A percentile compares a stretch with the other conserved stretches of the same genome.
Conservation (phyloP, 1,140 invertebrate species). For the Schlechtendalia chinensis region DNA sequence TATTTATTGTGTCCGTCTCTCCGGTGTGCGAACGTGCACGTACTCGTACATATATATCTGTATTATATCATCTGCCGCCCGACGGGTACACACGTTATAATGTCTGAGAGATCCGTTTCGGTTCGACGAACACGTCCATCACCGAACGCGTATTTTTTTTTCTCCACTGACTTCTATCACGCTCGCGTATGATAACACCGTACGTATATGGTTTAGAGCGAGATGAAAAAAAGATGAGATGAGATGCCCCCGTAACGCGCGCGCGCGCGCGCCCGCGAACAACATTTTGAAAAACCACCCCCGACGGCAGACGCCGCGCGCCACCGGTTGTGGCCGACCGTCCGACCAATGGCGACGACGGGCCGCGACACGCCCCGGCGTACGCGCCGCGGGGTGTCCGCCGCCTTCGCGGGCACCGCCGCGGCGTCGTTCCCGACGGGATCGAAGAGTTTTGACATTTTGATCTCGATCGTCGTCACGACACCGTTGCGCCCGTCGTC, state of each 20-base stretch:
- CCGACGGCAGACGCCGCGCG: background rate
- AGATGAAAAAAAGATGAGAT: too few relatives aligned
- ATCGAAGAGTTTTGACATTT: conserved; percentile 47
- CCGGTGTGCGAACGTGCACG: too few relatives aligned
- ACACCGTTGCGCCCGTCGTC: background rate
- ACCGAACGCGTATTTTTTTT: background rate
- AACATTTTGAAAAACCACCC: conserved; percentile 28
- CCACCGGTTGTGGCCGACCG: conserved; percentile 35
- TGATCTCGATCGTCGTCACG: conserved; percentile 29
- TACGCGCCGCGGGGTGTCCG: background rate
- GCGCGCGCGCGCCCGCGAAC: too few relatives aligned
- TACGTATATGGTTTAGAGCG: too few relatives aligned
- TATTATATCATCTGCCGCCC: conserved; percentile 48
- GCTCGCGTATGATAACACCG: background rate
- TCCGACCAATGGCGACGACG: conserved; percentile 23
- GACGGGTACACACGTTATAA: background rate
- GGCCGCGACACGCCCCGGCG: background rate
- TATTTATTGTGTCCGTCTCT: conserved; percentile 22
- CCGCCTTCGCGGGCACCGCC: too few relatives aligned
- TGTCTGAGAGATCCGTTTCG: too few relatives aligned
- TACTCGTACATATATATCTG: too few relatives aligned
- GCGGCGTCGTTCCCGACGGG: background rate
- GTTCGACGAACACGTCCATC: conserved; percentile 48
- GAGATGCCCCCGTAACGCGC: too few relatives aligned
- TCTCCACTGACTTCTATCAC: conserved; percentile 41